phyloP scores from a whole-genome alignment of 2,888 invertebrate species.

The Teleogryllus oceanicus region DNA sequence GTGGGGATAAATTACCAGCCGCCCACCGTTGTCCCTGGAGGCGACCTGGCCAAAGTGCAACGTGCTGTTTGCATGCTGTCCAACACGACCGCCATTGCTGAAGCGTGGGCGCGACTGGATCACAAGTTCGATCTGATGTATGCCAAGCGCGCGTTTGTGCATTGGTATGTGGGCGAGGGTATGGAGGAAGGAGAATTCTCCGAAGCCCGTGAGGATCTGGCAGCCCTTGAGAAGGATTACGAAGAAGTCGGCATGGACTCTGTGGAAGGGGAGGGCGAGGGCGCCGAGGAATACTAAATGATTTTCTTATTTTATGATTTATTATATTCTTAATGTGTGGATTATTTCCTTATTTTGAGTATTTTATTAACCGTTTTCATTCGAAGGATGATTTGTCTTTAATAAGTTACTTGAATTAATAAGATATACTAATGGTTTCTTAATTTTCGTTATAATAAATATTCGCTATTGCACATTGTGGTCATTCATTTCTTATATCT shows the following conservation, averaged over 20 bases:
- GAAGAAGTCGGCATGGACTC: conserved; percentile 73
- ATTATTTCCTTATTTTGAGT: too few species aligned
- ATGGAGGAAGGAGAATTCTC: conserved; percentile 57
- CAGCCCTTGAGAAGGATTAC: conserved; percentile 74
- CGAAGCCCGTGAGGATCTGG: conserved; percentile 82
- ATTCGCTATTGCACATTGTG: too few species aligned
- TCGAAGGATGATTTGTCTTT: too few species aligned
- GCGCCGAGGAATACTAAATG: conserved; percentile 67
- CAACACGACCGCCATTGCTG: conserved; percentile 65
- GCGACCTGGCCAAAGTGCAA: conserved; percentile 58
- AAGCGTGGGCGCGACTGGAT: conserved; percentile 65
- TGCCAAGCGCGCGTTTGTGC: conserved; percentile 65
- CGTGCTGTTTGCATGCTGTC: conserved; percentile 66
- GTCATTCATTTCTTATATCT: too few species aligned
- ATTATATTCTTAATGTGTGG: too few species aligned
- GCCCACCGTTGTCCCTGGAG: conserved; percentile 51
- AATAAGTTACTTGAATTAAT: too few species aligned
- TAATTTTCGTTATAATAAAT: too few species aligned
- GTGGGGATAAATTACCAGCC: conserved; percentile 53
- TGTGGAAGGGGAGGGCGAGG: conserved; percentile 51
- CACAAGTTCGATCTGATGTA: conserved; percentile 69
- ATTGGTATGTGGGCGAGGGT: conserved; percentile 78
- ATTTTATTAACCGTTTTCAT: too few species aligned
- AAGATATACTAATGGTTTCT: too few species aligned
- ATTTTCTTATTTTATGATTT: too few species aligned